phyloP scores from a whole-genome alignment of 2,888 invertebrate species.

The Syrphus vitripennis region DNA sequence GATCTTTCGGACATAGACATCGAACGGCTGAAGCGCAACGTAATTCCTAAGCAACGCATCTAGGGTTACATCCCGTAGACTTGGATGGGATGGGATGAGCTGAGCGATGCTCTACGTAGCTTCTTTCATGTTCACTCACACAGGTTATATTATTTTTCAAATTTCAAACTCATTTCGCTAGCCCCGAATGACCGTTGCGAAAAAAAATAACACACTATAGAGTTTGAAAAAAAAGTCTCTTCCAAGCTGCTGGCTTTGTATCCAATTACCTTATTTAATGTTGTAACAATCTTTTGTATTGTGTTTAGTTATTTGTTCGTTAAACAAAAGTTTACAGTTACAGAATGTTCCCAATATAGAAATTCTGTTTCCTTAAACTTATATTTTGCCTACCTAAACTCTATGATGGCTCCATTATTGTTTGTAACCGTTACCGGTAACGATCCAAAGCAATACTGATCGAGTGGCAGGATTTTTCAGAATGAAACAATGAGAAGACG shows the following conservation, averaged over 20 bases:
- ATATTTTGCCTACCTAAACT: background rate
- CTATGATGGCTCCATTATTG: background rate
- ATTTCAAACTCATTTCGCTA: constrained; percentile 33
- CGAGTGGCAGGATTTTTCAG: constrained; percentile 37
- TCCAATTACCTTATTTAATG: constrained; percentile 46
- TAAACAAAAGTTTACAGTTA: constrained; percentile 30
- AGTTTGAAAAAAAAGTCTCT: background rate
- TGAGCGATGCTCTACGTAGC: constrained; percentile 31
- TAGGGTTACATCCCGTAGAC: constrained; percentile 52
- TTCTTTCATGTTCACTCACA: constrained; percentile 54
- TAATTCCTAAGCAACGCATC: constrained; percentile 62
- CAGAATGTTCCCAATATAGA: background rate
- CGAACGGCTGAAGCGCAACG: constrained; percentile 65
- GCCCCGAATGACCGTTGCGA: constrained; percentile 34
- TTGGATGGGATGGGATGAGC: constrained; percentile 8
- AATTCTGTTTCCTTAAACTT: background rate
- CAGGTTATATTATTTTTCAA: constrained; percentile 63
- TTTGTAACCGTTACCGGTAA: constrained; percentile 48
- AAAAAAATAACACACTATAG: constrained; percentile 4
- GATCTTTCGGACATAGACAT: constrained; percentile 57
- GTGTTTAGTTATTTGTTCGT: constrained; percentile 42
- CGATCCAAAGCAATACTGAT: constrained; percentile 55
- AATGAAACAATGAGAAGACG: constrained; percentile 42
- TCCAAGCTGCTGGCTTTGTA: constrained; percentile 16
- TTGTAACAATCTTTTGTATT: constrained; percentile 44